Evolutionary conservation across 1,140 invertebrate genomes (phyloP).

Genomic region (Drosophila paulistorum): DNA sequence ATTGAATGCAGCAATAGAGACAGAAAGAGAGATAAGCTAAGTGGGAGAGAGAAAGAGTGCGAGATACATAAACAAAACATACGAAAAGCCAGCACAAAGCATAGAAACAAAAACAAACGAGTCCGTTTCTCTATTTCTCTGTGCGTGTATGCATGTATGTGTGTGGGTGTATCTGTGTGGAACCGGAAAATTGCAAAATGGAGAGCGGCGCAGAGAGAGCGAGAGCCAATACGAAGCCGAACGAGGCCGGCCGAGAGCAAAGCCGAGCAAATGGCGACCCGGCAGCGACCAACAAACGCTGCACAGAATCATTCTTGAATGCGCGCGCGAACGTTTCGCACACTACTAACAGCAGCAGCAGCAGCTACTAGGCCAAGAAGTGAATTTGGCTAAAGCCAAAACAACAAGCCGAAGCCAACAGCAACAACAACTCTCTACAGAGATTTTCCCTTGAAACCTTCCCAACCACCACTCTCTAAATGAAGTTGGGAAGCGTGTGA

Average conservation of each 20-base stretch:
- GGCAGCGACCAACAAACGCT: conserved; percentile 49
- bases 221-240: conserved; percentile 31
- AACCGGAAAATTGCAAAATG: conserved; percentile 51
- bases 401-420: conserved; percentile 12
- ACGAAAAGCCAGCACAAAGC: conserved; percentile 77
- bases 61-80: conserved; percentile 77
- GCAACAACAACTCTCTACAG: conserved; percentile 9
- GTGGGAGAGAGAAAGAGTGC: conserved; percentile 13
- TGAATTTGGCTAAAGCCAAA: conserved; percentile 31
- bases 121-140: conserved; percentile 23
- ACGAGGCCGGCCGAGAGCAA: conserved; percentile 42
- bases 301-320: conserved; percentile 82
- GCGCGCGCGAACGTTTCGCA: conserved; percentile 81
- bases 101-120: conserved; percentile 78
- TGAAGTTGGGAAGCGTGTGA: neutral
- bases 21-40: neutral
- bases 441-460: neutral
- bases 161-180: conserved; percentile 20
- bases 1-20: conserved; percentile 31
- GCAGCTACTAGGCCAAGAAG: conserved; percentile 23
- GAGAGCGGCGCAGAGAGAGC: conserved; percentile 54
- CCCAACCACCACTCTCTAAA: neutral
- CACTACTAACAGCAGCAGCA: conserved; percentile 42
- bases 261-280: conserved; percentile 46
- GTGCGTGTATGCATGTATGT: neutral